Base-by-base conservation (phyloP, 2,888 invertebrate species). In the Drosophila borealis region DNA sequence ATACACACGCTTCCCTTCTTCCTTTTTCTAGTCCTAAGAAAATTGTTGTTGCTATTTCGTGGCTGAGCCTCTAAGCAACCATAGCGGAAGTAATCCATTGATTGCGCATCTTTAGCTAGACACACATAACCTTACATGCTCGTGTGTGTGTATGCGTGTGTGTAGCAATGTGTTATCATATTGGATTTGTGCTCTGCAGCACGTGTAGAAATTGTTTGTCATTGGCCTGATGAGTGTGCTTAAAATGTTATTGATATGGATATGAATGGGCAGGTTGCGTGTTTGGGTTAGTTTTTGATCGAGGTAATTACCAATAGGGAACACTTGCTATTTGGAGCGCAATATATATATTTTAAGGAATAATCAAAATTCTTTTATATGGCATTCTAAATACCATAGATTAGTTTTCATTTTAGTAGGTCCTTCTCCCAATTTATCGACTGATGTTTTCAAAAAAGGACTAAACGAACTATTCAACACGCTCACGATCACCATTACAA, bases 61-160 rank as follows among this genome's bases (percentile, higher is more conserved):
- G 73, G 69, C 73, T 66, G 60, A 57, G 70, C 70, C 64, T 66
- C 67, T 70, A 60, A 65, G 64, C 70, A 67, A 75, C 54, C 73
- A 73, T 59, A 70, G 84, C 87, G 82, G 82, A 87, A 83, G 77
- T 83, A 83, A 87, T 81, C 81, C 74, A 78, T 80, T 86, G 87
- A 78, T 76, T 76, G 87, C 78, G 66, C 63, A 57, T 78, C 76
- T 70, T 66, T 70, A 56, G 19, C 70, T 37, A 48, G 19, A 53
- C 29, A 29, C 29, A 29, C 29, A 29, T 29, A 48, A n/a, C 61
- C 67, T 57, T 42, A 54, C 25, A 46, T 17, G 53, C 29, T n/a
- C 50, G n/a, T 13, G 5, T 37, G 29, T 13, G 13, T 17, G 4
- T 37, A n/a, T 41, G 14, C 51, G 41, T 46, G 37, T 9, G 13